A percentile compares a stretch with the other conserved stretches of the same genome.
Evolutionary conservation across 2,113 vertebrate species (phyloP).

Genomic region (Polypterus bichir): DNA sequence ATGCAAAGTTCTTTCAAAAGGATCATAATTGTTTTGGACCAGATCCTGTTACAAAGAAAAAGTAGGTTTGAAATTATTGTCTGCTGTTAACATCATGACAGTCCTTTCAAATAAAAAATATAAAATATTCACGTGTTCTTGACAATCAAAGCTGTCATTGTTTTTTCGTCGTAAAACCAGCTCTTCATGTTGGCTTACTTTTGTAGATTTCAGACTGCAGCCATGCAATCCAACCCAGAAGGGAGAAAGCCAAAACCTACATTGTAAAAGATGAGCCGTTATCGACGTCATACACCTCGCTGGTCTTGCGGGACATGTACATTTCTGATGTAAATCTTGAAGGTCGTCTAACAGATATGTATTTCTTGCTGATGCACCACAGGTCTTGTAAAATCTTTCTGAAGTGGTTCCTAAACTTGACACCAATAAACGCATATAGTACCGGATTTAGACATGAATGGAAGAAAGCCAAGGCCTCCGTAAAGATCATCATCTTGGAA

Average conservation of each 20-base stretch:
- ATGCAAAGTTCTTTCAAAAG: no score
- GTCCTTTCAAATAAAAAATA: no score
- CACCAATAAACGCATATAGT: conserved; percentile 80
- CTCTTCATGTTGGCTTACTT: no score
- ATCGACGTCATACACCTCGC: conserved; percentile 44
- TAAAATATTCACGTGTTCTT: no score
- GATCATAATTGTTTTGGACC: no score
- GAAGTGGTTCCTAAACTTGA: conserved; percentile 78
- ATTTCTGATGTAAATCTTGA: conserved; percentile 47
- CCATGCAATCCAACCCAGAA: no score
- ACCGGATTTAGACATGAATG: conserved; percentile 84
- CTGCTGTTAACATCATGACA: no score
- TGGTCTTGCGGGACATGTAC: conserved; percentile 40
- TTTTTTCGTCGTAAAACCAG: no score
- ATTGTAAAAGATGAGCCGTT: conserved; percentile 66
- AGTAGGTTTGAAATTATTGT: no score
- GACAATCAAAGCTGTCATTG: no score
- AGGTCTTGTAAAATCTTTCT: conserved; percentile 55
- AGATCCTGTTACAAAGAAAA: no score
- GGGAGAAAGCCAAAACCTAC: conserved; percentile 19
- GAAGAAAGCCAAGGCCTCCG: conserved; percentile 69
- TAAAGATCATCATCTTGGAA: conserved; percentile 24
- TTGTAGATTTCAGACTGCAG: no score
- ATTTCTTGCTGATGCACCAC: conserved; percentile 52
- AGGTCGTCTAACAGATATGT: conserved; percentile 28